Conservation (phyloP, 2,888 invertebrate species). For the Chironomus riparius region DNA sequence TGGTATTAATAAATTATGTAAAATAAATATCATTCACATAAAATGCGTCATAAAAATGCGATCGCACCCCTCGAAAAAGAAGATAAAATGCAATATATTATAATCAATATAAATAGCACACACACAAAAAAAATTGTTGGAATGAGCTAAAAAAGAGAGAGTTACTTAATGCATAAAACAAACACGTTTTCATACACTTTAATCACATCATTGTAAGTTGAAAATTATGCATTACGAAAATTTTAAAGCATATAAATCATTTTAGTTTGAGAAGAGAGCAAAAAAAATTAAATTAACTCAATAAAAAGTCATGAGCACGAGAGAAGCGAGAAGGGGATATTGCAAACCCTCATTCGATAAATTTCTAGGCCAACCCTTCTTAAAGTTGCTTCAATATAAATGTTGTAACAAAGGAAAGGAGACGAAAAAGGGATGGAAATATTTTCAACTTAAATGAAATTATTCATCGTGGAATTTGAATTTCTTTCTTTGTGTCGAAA, state of each 20-base stretch:
- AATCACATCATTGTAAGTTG: slow-evolving; percentile 22
- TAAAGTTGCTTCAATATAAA: too few relatives aligned
- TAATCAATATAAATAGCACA: neutral
- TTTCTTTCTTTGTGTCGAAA: too few relatives aligned
- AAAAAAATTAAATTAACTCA: slow-evolving; percentile 8
- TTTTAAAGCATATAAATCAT: slow-evolving; percentile 18
- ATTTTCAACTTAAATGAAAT: too few relatives aligned
- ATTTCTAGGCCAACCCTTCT: neutral
- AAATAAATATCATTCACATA: neutral
- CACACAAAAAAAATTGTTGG: neutral
- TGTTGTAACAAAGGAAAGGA: too few relatives aligned
- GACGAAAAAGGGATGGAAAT: too few relatives aligned
- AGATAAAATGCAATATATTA: neutral
- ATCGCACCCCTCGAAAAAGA: neutral
- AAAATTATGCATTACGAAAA: slow-evolving; percentile 23
- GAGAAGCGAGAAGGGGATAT: neutral
- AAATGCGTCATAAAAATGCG: slow-evolving; percentile 5
- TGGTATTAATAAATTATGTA: slow-evolving; percentile 3
- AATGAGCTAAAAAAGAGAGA: neutral
- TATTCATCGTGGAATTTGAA: too few relatives aligned
- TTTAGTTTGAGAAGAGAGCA: neutral
- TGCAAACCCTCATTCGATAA: neutral
- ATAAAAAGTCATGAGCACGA: neutral
- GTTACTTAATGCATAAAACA: slow-evolving; percentile 17
- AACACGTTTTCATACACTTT: slow-evolving; percentile 27